Percentiles rank a stretch among this genome's conserved stretches.
phyloP scores from a whole-genome alignment of 2,888 invertebrate species.

The Hyles lineata region DNA sequence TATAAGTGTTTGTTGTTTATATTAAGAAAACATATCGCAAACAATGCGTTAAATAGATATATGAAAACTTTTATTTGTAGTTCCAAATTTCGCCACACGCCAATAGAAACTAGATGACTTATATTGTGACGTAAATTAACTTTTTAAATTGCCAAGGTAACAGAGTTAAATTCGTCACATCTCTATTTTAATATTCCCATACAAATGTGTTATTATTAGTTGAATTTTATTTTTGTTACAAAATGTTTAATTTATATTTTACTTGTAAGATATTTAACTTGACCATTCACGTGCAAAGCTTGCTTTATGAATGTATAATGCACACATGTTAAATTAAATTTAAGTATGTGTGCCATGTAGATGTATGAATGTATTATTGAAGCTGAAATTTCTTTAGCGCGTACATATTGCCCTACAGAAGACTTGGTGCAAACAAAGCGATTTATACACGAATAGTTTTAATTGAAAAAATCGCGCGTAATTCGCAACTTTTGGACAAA shows the following conservation, averaged over 20 bases:
- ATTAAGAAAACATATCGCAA: too few species aligned
- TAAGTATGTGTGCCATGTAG: constrained; percentile 24
- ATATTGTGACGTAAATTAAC: too few species aligned
- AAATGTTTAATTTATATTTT: constrained; percentile 17
- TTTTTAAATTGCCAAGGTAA: neutral
- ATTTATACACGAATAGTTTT: neutral
- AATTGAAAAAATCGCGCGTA: too few species aligned
- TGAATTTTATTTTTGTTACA: constrained; percentile 21
- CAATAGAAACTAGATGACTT: too few species aligned
- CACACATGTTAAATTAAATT: constrained; percentile 27
- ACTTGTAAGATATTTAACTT: constrained; percentile 5
- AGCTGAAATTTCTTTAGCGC: constrained; percentile 22
- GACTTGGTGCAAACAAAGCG: neutral
- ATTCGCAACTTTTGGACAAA: too few species aligned
- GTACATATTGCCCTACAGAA: neutral
- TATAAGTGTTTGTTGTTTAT: too few species aligned
- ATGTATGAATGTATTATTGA: constrained; percentile 8
- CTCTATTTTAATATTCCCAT: neutral
- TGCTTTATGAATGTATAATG: constrained; percentile 24
- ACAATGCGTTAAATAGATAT: too few species aligned
- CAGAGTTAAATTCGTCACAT: neutral
- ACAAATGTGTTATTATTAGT: neutral
- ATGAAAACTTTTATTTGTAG: too few species aligned
- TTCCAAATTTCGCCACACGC: too few species aligned
- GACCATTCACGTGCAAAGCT: constrained; percentile 26